phyloP scores from a whole-genome alignment of 1,140 invertebrate genomes.

The Contarinia nasturtii region DNA sequence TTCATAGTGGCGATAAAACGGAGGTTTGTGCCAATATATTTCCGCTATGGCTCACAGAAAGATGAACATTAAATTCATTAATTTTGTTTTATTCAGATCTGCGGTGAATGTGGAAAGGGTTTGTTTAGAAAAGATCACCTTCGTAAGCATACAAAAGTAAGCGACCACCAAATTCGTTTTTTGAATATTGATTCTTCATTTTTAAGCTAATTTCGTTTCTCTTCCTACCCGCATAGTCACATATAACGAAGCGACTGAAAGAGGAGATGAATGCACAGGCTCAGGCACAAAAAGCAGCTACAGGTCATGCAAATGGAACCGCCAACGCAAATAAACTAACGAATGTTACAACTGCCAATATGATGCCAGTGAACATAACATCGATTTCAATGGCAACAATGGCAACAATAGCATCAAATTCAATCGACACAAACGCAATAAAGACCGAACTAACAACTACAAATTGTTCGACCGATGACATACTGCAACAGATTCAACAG shows the following conservation, averaged over 20 bases:
- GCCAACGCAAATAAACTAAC: not conserved
- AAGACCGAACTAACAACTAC: not conserved
- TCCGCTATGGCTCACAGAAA: too few relatives aligned
- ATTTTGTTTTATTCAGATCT: slow-evolving; percentile 8
- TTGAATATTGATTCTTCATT: too few relatives aligned
- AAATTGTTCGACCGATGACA: too few relatives aligned
- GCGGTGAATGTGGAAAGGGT: slow-evolving; percentile 45
- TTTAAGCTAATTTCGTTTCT: too few relatives aligned
- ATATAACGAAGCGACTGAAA: slow-evolving; percentile 46
- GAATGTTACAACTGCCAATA: not conserved
- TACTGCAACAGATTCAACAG: not conserved
- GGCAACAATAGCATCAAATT: not conserved
- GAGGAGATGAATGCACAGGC: slow-evolving; percentile 28
- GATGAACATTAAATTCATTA: too few relatives aligned
- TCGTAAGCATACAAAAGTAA: slow-evolving; percentile 52
- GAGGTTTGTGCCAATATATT: slow-evolving; percentile 26
- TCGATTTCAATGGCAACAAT: not conserved
- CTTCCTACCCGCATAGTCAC: too few relatives aligned
- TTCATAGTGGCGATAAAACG: slow-evolving; percentile 63
- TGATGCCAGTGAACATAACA: too few relatives aligned
- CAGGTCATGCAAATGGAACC: not conserved
- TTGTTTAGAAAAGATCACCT: slow-evolving; percentile 72
- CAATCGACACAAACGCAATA: not conserved
- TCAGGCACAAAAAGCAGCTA: not conserved
- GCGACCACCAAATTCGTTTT: too few relatives aligned